Percentiles rank a stretch among this genome's conserved stretches.
Evolutionary conservation across 2,113 vertebrate genomes (phyloP).

Genomic region (Helogale parvula): DNA sequence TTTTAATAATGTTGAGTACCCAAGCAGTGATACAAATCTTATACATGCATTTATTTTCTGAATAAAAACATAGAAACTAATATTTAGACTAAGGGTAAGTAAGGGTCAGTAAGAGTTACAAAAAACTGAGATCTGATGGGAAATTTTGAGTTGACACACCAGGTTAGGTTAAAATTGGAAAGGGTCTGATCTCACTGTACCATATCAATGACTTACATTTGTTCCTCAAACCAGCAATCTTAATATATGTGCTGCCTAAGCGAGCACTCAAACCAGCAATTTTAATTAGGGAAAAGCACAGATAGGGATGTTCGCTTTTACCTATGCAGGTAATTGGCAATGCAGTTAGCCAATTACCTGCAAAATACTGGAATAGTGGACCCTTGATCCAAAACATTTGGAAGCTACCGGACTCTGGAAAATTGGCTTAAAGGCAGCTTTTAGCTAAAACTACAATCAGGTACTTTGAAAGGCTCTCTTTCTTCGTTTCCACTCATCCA

Average conservation of each 20-base stretch:
- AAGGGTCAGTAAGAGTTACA: constrained; percentile 31
- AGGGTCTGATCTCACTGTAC: constrained; percentile 64
- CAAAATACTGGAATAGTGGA: constrained; percentile 68
- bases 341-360: constrained; percentile 71
- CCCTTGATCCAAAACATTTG: constrained; percentile 64
- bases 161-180: constrained; percentile 75
- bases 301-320: constrained; percentile 53
- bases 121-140: constrained; percentile 72
- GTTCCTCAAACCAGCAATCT: constrained; percentile 70
- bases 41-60: constrained; percentile 61
- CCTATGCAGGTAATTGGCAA: constrained; percentile 71
- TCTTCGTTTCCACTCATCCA: constrained; percentile 46
- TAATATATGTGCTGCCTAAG: neutral
- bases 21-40: constrained; percentile 14
- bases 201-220: constrained; percentile 73
- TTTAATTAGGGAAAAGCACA: constrained; percentile 72
- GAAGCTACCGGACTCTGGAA: constrained; percentile 57
- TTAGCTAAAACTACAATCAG: constrained; percentile 56
- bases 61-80: constrained; percentile 67
- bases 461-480: constrained; percentile 50
- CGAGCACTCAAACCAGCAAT: constrained; percentile 47
- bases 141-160: constrained; percentile 56
- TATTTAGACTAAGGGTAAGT: constrained; percentile 73
- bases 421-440: constrained; percentile 46
- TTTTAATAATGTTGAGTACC: neutral